These are phyloP conservation scores for Prostheceraeus crozeri DNA, from an alignment of 2,888 invertebrate genomes.

Conservation along the genomic window DNA sequence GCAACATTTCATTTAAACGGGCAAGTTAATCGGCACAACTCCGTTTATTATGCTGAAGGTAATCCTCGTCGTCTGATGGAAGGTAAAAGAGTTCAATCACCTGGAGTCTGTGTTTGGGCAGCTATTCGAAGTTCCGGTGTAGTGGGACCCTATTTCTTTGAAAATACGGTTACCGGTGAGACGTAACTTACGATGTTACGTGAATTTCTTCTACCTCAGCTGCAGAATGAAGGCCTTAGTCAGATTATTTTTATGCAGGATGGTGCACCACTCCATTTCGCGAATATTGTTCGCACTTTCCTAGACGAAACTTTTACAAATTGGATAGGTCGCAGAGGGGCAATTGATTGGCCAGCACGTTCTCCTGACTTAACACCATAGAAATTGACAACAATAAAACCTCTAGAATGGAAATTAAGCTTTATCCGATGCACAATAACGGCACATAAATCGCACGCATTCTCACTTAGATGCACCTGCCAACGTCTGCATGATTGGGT, in stretches of 20 bases:
- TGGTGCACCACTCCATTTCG: slow-evolving; percentile 19
- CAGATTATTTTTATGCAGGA: slow-evolving; percentile 25
- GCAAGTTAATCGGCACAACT: slow-evolving; percentile 22
- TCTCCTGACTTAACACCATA: no score
- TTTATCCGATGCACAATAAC: no score
- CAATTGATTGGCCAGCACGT: no score
- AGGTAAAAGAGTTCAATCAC: slow-evolving; percentile 10
- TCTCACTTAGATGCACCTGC: no score
- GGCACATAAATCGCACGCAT: no score
- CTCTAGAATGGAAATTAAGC: no score
- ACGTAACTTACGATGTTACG: slow-evolving; percentile 16
- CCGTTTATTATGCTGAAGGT: slow-evolving; percentile 16
- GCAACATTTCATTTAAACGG: slow-evolving; percentile 27
- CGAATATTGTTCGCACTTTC: slow-evolving; percentile 22
- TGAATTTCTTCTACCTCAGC: slow-evolving; percentile 16
- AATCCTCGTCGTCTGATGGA: slow-evolving; percentile 22
- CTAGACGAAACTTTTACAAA: not conserved
- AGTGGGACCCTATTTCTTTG: slow-evolving; percentile 21
- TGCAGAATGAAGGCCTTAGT: slow-evolving; percentile 20
- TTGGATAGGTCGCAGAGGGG: no score
- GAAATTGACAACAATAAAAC: no score
- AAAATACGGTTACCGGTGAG: slow-evolving; percentile 15
- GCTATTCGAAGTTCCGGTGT: slow-evolving; percentile 26
- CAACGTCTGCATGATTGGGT: no score
- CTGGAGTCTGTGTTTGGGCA: slow-evolving; percentile 19